These are phyloP conservation scores for Lonchura striata DNA, from an alignment of 2,113 vertebrate species.

Conservation along the genomic window DNA sequence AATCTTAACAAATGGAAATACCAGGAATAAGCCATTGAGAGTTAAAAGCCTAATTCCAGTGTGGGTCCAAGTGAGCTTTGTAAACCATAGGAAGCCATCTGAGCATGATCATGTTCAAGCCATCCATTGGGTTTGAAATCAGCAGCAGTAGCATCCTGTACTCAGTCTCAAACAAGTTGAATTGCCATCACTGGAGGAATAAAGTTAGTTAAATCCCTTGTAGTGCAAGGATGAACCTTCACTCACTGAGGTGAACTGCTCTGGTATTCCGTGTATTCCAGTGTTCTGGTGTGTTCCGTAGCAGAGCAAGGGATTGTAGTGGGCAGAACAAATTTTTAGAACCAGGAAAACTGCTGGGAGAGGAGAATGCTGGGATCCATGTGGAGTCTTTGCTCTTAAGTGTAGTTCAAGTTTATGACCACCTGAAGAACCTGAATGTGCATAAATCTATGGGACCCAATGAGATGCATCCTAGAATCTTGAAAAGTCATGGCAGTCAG, in stretches of 20 bases:
- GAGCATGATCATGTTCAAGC: not conserved
- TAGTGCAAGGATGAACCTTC: not conserved
- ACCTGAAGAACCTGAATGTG: not conserved
- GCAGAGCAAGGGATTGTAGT: rapidly evolving
- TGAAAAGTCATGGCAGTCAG: not conserved
- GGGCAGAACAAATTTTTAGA: not conserved
- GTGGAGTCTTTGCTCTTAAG: not conserved
- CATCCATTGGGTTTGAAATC: not conserved
- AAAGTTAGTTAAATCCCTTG: not conserved
- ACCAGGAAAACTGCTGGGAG: not conserved
- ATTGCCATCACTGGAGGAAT: not conserved
- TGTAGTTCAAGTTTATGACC: not conserved
- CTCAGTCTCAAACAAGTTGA: not conserved
- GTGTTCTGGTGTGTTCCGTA: rapidly evolving
- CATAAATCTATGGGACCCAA: not conserved
- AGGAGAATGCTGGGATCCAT: not conserved
- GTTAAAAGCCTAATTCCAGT: not conserved
- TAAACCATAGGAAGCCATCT: not conserved
- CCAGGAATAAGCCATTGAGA: not conserved
- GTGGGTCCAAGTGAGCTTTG: not conserved
- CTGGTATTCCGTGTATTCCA: rapidly evolving
- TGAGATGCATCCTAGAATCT: too few species aligned
- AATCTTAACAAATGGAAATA: not conserved
- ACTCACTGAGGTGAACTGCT: not conserved
- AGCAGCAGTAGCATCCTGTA: not conserved